Evolutionary conservation across 2,797 vertebrate species (phyloP), one percentile per base, ranked within the genome.

Genomic region (Scleropages formosus): DNA sequence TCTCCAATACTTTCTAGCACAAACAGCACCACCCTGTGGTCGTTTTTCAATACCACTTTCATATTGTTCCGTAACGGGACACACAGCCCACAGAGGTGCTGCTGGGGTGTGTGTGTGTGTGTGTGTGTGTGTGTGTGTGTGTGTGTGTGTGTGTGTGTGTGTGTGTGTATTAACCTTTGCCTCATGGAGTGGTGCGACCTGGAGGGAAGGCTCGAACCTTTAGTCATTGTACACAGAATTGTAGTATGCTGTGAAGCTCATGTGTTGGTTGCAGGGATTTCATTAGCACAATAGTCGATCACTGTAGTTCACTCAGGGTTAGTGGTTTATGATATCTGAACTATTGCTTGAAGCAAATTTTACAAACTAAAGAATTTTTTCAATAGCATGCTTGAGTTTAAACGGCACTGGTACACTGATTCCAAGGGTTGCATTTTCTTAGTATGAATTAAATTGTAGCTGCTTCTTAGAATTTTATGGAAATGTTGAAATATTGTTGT

Each of bases 1-100:
- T 91, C 47, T 84, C 84, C 58, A 85, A 83, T 74, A 85, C 81
- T 39, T 85, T 88, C 81, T 90, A 87, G 85, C 67, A 24, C 46
- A 69, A 81, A 82, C 72, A 66, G 26, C 60, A 49, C 46, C 59
- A 71, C 24, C 11, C 47, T 8, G 4, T 71, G 58, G 18, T 71
- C 56, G 11, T 39, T 15, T 15, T 6, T 24, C 44, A 62, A n/a
- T 18, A 20, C 58, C 20, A 22, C 11, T 51, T 72, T 22, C 56
- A 59, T 31, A 39, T 24, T 27, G 49, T n/a, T n/a, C n/a, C n/a
- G n/a, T n/a, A n/a, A n/a, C n/a, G n/a, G n/a, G 31, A 2, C 39
- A 39, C 39, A 31, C 39, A 39, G 31, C 6, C 31, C 6, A 6
- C 31, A 39, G 31, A 39, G 31, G 2, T 39, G 31, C 31, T 39